Conservation (phyloP, 2,797 vertebrate species). For the Xenopus petersii region DNA sequence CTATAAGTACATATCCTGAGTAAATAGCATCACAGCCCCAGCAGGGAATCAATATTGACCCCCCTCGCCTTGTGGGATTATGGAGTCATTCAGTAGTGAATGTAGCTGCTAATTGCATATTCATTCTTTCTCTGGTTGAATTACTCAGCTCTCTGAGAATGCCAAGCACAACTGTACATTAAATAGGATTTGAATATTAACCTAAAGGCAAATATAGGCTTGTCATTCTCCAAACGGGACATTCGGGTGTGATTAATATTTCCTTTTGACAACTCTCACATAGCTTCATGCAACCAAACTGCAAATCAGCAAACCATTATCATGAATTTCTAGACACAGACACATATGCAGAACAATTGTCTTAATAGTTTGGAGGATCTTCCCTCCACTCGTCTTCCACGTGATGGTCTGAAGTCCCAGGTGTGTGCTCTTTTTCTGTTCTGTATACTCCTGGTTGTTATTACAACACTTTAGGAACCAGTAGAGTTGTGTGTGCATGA, state of each 20-base stretch:
- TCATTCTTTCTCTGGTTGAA: slow-evolving; percentile 41
- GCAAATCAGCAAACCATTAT: slow-evolving; percentile 2
- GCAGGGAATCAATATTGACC: slow-evolving; percentile 46
- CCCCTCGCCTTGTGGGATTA: slow-evolving; percentile 38
- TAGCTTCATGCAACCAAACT: slow-evolving; percentile 25
- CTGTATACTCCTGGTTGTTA: too few relatives aligned
- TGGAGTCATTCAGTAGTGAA: slow-evolving; percentile 42
- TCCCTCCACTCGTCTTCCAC: too few relatives aligned
- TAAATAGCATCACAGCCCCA: slow-evolving; percentile 47
- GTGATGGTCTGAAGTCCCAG: too few relatives aligned
- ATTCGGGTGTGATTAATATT: slow-evolving; percentile 42
- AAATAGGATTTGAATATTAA: slow-evolving; percentile 50
- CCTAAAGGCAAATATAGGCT: slow-evolving; percentile 45
- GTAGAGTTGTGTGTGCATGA: too few relatives aligned
- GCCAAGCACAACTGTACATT: slow-evolving; percentile 47
- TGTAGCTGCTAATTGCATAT: slow-evolving; percentile 47
- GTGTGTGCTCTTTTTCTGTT: too few relatives aligned
- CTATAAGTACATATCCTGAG: slow-evolving; percentile 48
- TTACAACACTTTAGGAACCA: too few relatives aligned
- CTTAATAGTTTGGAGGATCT: too few relatives aligned
- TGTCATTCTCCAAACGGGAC: slow-evolving; percentile 36
- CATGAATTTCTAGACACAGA: too few relatives aligned
- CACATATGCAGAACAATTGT: too few relatives aligned
- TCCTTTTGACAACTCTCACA: slow-evolving; percentile 38
- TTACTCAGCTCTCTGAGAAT: slow-evolving; percentile 25